Base-by-base conservation (phyloP, 2,888 invertebrate genomes). In the Xestia xanthographa region DNA sequence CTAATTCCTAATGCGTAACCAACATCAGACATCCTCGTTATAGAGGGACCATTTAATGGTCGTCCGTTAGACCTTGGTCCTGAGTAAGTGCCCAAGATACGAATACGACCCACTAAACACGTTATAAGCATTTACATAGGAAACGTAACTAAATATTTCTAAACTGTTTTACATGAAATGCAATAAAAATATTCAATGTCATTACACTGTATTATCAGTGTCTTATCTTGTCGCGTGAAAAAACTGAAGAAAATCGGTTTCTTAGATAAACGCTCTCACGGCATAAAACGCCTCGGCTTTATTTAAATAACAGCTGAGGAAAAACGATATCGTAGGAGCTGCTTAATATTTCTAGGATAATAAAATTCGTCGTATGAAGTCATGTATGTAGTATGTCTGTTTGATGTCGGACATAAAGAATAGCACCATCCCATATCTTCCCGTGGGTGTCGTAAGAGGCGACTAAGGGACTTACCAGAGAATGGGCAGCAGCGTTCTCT, bases 181-280 rank as follows among this genome's bases (percentile, higher is more conserved):
- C 79, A 80, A 66, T 79, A 70, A 60, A 68, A 83, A 62, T 29
- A 65, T 41, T 41, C 60, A 60, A 45, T 62, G 60, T 56, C 71
- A 43, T 77, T 77, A 77, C 53, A 38, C 22, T 17, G 38, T 48
- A 65, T 85, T 82, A 82, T 85, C 82, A 82, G 76, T 34, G 20
- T 48, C 60, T 82, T 82, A 85, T 82, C 82, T 85, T 65, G 29
- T 56, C 20, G 48, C 17, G 45, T 75, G 66, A 81, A 82, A 79
- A 74, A 75, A 68, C 67, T 82, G 34, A 82, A 72, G 65, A 66
- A 76, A 85, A 82, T 82, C 34, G 68, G 63, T 75, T 85, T 50
- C 20, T 75, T 65, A 81, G 41, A 71, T 85, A 81, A 84, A 62
- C 56, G 22, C 38, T 41, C 34, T 41, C 53, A 62, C n/a, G 73